Base-by-base conservation (phyloP, 64 coral and sea anemone genomes). In the Actinia equina region DNA sequence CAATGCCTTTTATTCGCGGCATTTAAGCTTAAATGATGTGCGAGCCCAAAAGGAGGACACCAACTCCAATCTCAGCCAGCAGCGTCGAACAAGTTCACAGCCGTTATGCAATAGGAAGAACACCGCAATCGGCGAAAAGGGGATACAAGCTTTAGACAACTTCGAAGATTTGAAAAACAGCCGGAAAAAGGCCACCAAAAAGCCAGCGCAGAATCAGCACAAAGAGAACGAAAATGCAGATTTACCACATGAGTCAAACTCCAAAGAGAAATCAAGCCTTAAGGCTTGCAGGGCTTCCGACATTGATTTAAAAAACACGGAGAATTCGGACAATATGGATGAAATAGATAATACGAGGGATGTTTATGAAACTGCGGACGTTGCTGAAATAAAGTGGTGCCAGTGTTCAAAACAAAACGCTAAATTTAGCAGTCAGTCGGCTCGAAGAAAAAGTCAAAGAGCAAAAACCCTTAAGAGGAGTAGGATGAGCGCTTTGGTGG, bases 1-100 rank as follows among this genome's bases (percentile, higher is more conserved):
- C 41, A 81, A 81, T 7, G 25, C 49, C 3, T 81, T 81, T 14
- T 81, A 81, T 52, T 81, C 78, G 19, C 44, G 78, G 18, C 49
- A 81, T 81, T 81, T 81, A 52, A 81, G 78, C 27, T n/a, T 81
- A 52, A 81, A 81, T 17, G 78, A 81, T 81, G 78, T 81, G 7
- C 78, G 78, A 81, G 22, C 43, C 41, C 43, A 81, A 81, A 44
- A 81, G 12, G 78, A 81, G 45, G 78, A 81, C 17, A 74, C n/a
- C 69, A 74, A 30, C 69, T 74, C 41, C 69, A 81, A 49, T 23
- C 27, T 81, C 43, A 44, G 43, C 17, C 42, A 49, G 18, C 78
- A 49, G 18, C 78, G 78, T 49, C 49, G 78, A 44, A 52, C 78
- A n/a, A 81, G 78, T 52, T 52, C 49, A 8, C 78, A 81, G 78